These are phyloP conservation scores for Panthera leo DNA, from an alignment of 2,113 vertebrate genomes.

Conservation along the genomic window DNA sequence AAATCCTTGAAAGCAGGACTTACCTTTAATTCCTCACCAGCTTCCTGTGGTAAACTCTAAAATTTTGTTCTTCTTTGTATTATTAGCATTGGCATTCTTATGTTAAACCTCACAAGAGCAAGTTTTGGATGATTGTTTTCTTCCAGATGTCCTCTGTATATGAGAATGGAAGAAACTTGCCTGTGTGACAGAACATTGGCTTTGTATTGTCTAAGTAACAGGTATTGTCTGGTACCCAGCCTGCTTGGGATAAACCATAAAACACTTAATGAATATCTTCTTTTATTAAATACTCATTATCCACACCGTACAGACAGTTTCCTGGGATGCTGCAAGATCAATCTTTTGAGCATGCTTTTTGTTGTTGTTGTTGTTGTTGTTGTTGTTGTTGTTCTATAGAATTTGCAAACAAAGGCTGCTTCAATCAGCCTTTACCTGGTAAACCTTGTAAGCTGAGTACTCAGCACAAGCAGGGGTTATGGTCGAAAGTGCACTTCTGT, in stretches of 20 bases:
- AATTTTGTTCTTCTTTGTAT: neutral
- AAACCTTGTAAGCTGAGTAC: constrained; percentile 86
- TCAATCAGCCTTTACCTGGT: constrained; percentile 75
- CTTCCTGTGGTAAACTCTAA: neutral
- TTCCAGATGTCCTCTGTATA: neutral
- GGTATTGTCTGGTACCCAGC: neutral
- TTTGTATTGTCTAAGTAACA: neutral
- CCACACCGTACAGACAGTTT: constrained; percentile 44
- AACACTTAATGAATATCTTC: constrained; percentile 30
- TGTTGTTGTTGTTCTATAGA: constrained; percentile 73
- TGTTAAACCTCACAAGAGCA: neutral
- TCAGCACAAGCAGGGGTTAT: constrained; percentile 75
- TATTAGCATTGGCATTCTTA: neutral
- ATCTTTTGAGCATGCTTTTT: constrained; percentile 40
- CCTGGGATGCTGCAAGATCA: neutral
- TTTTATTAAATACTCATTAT: constrained; percentile 41
- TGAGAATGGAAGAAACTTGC: neutral
- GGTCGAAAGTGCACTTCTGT: constrained; percentile 73
- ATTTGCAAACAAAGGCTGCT: constrained; percentile 84
- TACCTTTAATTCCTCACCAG: neutral
- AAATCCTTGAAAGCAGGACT: neutral
- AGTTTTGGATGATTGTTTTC: neutral
- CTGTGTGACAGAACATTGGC: neutral
- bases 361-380: too few relatives aligned
- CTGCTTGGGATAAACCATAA: neutral